These are phyloP conservation scores for Kuschelorhynchus macadamiae DNA, from an alignment of 2,888 invertebrate genomes.

Conservation along the genomic window DNA sequence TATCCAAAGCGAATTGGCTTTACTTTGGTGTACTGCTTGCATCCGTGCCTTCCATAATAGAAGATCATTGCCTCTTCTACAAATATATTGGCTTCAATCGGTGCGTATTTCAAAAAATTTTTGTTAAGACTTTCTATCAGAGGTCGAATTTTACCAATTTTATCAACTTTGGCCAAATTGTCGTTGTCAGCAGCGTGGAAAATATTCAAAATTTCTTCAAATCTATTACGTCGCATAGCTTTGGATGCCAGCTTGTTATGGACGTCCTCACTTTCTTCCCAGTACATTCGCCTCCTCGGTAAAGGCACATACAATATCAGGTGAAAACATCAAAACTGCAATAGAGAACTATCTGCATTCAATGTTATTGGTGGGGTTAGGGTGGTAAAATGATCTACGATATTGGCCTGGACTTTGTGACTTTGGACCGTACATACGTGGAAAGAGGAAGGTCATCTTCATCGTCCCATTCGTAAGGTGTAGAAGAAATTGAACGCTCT, in stretches of 20 bases:
- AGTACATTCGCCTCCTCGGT: conserved; percentile 57
- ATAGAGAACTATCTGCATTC: conserved; percentile 5
- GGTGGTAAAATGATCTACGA: not conserved
- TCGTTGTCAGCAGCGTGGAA: conserved; percentile 32
- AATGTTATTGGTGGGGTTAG: not conserved
- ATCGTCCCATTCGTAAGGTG: conserved; percentile 12
- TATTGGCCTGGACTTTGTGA: not conserved
- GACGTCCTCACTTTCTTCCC: conserved; percentile 58
- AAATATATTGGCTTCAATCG: too few species aligned
- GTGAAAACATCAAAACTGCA: not conserved
- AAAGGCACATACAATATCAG: conserved; percentile 51
- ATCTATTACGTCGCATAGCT: conserved; percentile 14
- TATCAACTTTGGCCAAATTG: conserved; percentile 29
- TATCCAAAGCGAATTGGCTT: conserved; percentile 27
- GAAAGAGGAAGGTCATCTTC: conserved; percentile 8
- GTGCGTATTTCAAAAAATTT: too few species aligned
- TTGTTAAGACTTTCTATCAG: conserved; percentile 16
- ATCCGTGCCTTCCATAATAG: too few species aligned
- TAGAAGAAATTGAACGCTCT: not conserved
- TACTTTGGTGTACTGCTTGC: not conserved
- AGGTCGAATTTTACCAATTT: conserved; percentile 18
- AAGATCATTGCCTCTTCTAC: too few species aligned
- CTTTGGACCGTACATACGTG: not conserved
- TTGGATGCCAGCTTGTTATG: conserved; percentile 47
- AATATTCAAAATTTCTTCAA: conserved; percentile 30